Evolutionary conservation across 2,888 invertebrate species (phyloP).

Genomic region (Sphecodes monilicornis): DNA sequence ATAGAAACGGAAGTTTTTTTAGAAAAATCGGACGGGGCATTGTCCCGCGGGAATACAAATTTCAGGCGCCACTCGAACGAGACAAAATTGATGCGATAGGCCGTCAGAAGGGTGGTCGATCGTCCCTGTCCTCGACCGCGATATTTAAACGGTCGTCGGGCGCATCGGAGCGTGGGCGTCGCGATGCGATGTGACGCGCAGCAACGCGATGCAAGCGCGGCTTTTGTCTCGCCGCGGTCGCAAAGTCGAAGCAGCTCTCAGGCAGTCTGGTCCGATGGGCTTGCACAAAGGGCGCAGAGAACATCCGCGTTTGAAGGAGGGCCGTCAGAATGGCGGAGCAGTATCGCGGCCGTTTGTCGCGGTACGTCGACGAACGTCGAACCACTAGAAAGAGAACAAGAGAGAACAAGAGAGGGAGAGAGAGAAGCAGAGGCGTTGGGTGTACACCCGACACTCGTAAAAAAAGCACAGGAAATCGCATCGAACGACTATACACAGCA

Average conservation of each 20-base stretch:
- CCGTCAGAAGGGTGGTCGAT: background rate
- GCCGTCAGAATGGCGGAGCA: constrained; percentile 11
- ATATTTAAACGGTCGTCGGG: constrained; percentile 14
- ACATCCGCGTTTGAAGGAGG: constrained; percentile 19
- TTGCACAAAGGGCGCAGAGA: constrained; percentile 34
- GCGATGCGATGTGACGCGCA: background rate
- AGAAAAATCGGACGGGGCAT: background rate
- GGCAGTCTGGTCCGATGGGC: constrained; percentile 26
- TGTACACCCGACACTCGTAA: constrained; percentile 48
- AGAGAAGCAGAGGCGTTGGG: constrained; percentile 44
- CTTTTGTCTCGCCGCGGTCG: constrained; percentile 36
- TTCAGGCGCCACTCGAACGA: background rate
- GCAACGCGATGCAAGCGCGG: background rate
- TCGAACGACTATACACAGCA: background rate
- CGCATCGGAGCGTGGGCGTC: constrained; percentile 23
- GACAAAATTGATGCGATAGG: background rate
- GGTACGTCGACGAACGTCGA: constrained; percentile 12
- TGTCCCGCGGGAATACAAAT: background rate
- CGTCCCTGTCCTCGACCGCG: background rate
- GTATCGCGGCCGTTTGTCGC: constrained; percentile 31
- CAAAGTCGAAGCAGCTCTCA: constrained; percentile 38
- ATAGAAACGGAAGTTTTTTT: too few species aligned
- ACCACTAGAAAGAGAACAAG: constrained; percentile 12
- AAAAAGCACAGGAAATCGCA: constrained; percentile 25
- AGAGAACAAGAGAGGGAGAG: background rate